Base-by-base conservation (phyloP, 2,113 vertebrate genomes). In the Athene noctua region DNA sequence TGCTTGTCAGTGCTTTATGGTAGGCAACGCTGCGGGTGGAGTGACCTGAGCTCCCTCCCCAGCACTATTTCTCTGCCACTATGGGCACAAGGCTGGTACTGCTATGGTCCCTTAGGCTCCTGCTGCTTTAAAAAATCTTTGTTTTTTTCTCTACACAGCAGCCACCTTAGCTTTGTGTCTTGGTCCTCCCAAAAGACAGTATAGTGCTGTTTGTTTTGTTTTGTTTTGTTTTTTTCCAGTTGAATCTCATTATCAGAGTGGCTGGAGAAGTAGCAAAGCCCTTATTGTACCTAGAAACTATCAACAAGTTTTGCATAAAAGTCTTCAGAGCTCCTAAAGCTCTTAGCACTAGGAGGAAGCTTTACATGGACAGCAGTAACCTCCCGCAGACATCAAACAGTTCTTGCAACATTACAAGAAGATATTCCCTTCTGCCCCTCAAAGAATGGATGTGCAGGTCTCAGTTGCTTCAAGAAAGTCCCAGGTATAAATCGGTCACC, bases 401-500 rank as follows among this genome's bases (percentile, higher is more conserved):
- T 27, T 66, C 38, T 23, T 27, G 72, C 83, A 65, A 11, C 6
- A 4, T 22, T 25, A 2, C 44, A 9, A 34, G 21, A 62, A 67
- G 27, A 8, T 6, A 17, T 16, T 70, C 65, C 74, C 58, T 38
- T 38, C 52, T 30, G 38, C 9, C 32, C 32, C 40, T 27, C 52
- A 63, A 51, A 40, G 29, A n/a, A 34, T 1, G 6, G 26, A 2
- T 1, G 1, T 2, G 34, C 17, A 52, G 7, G 26, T 75, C 78
- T 49, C 0, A 0, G 47, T 27, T 2, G 38, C 75, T 92, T 23
- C 71, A 46, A 1, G 13, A 8, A 52, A 46, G 42, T 40, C 30
- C 1, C 2, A 16, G 1, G 27, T 6, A 4, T 30, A 21, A 40
- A 42, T 49, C 25, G 30, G 55, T 73, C 54, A 61, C 44, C 44